A percentile compares a stretch with the other conserved stretches of the same genome.
Conservation (phyloP, 1,140 invertebrate genomes). For the Drosophila nannoptera region DNA sequence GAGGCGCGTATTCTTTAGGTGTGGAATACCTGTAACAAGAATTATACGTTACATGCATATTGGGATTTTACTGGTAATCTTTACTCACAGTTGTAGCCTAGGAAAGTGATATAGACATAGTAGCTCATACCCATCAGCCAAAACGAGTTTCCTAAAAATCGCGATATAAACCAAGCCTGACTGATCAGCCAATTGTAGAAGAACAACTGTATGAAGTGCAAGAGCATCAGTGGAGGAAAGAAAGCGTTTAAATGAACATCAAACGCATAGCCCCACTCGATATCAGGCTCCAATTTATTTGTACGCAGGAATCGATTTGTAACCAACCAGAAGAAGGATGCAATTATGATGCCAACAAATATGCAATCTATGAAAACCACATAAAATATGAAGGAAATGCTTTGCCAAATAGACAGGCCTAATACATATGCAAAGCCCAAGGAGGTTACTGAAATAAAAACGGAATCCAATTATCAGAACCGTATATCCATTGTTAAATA, state of each 20-base stretch:
- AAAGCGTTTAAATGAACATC: constrained; percentile 99
- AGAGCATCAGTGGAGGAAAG: constrained; percentile 93
- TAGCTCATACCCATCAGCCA: constrained; percentile 95
- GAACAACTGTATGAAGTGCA: constrained; percentile 95
- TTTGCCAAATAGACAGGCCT: constrained; percentile 86
- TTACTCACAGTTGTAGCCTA: constrained; percentile 96
- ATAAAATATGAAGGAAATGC: constrained; percentile 93
- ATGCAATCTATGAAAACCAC: constrained; percentile 97
- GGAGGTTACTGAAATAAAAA: constrained; percentile 87
- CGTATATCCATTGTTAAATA: constrained; percentile 32
- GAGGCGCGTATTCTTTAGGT: constrained; percentile 91
- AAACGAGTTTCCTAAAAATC: constrained; percentile 94
- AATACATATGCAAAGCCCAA: constrained; percentile 93
- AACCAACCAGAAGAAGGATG: constrained; percentile 93
- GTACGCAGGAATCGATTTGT: constrained; percentile 91
- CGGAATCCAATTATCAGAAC: neutral
- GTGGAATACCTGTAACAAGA: constrained; percentile 89
- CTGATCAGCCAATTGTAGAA: constrained; percentile 91
- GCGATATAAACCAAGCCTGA: constrained; percentile 86
- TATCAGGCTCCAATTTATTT: constrained; percentile 85
- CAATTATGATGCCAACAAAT: constrained; percentile 90
- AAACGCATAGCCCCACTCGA: constrained; percentile 99
- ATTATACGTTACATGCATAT: neutral
- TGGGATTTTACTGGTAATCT: neutral
- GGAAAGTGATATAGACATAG: constrained; percentile 98